Evolutionary conservation across 2,113 vertebrate species (phyloP), one percentile per base, ranked within the genome.

Genomic region (Laterallus jamaicensis): DNA sequence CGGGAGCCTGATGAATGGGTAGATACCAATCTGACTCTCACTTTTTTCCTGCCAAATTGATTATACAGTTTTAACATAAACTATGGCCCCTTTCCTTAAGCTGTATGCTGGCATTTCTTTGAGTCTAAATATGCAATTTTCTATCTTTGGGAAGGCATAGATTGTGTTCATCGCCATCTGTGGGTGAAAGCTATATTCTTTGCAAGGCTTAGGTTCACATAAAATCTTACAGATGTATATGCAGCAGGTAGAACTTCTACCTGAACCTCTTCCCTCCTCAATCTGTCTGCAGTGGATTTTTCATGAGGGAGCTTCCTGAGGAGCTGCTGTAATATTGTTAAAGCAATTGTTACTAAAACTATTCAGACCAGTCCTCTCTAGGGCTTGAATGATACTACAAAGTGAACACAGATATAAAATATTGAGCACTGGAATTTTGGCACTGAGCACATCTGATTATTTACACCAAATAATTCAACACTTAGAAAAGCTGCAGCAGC

Each of bases 161-260:
- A 40, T 78, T 90, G 49, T 78, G 62, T 90, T 92, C 82, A 7
- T 84, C 6, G 44, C 95, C 86, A 71, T 91, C 92, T 95, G 75
- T 92, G 90, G 80, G 77, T 82, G 69, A 92, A 86, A 94, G 76
- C 52, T 86, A 5, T 52, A 67, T 70, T 74, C 68, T 55, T 63
- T 37, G 31, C 49, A 6, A 6, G 64, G 62, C 71, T 93, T 58
- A n/a, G 39, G 35, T 68, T 64, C 59, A 44, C 60, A 56, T 25
- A 55, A 90, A 77, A 54, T 42, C 32, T 37, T 78, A 1, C 60
- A 64, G 77, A 55, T 49, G 58, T 56, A 15, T 70, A 18, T 69
- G 35, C 59, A 67, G 19, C n/a, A 88, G 29, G 37, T 9, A 86
- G 68, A 71, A 78, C 60, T 83, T 79, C 69, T 56, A n/a, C 73